phyloP scores from a whole-genome alignment of 2,797 vertebrate genomes.

The Sciaenops ocellatus region DNA sequence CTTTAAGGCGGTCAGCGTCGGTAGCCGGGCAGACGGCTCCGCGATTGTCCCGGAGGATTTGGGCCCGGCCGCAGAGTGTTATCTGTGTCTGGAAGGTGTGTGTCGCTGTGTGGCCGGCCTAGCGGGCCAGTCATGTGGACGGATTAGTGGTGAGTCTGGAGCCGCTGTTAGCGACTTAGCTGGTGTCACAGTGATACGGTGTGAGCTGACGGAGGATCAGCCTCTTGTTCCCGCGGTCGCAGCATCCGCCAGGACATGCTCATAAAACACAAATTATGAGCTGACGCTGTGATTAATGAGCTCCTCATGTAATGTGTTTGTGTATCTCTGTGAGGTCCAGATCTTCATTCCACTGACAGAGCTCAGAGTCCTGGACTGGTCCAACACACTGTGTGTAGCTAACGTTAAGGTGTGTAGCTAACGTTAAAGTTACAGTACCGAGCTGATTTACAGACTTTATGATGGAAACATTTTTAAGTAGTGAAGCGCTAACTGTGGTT shows the following conservation, averaged over 20 bases:
- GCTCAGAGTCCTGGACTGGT: too few relatives aligned
- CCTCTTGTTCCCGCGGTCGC: not conserved
- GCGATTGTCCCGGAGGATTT: slow-evolving; percentile 12
- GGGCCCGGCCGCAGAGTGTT: slow-evolving; percentile 27
- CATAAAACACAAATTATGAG: slow-evolving; percentile 2
- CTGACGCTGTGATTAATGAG: too few relatives aligned
- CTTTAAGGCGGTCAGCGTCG: slow-evolving; percentile 42
- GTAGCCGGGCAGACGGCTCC: slow-evolving; percentile 33
- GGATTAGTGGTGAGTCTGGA: slow-evolving; percentile 60
- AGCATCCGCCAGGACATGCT: slow-evolving; percentile 3
- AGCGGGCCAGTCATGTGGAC: slow-evolving; percentile 29
- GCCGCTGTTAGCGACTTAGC: slow-evolving; percentile 39
- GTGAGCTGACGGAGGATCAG: slow-evolving; percentile 50
- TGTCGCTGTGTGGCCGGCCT: slow-evolving; percentile 25
- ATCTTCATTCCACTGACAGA: too few relatives aligned
- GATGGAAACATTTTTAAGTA: too few relatives aligned
- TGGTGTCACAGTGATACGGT: slow-evolving; percentile 25
- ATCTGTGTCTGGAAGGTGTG: slow-evolving; percentile 65
- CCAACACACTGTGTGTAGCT: too few relatives aligned
- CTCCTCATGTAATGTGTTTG: too few relatives aligned
- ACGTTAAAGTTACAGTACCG: too few relatives aligned
- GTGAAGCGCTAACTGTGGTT: too few relatives aligned
- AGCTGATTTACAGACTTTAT: too few relatives aligned
- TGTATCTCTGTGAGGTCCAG: not conserved
- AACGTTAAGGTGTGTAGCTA: too few relatives aligned